A percentile compares a stretch with the other conserved stretches of the same genome.
These are phyloP conservation scores for Nineta flava DNA, from an alignment of 2,888 invertebrate genomes.

Conservation along the genomic window DNA sequence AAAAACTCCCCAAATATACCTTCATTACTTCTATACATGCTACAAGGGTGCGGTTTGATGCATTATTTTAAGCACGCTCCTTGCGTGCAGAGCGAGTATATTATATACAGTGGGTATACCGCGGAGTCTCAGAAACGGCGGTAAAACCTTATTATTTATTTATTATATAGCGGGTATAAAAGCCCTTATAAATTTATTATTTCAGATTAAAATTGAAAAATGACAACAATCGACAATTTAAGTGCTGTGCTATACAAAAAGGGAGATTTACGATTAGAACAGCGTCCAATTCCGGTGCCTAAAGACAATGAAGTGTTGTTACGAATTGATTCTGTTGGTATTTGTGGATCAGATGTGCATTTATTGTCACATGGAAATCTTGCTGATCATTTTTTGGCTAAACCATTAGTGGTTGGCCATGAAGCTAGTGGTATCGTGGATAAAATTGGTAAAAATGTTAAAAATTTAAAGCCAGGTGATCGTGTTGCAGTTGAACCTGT, in stretches of 20 bases:
- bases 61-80: too few relatives aligned
- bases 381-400: constrained; percentile 68
- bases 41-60: too few relatives aligned
- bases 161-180: too few relatives aligned
- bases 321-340: constrained; percentile 82
- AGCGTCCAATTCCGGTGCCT: constrained; percentile 66
- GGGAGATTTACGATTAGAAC: constrained; percentile 31
- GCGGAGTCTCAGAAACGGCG: too few relatives aligned
- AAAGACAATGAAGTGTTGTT: constrained; percentile 63
- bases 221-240: not conserved
- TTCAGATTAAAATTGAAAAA: not conserved
- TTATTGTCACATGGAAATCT: constrained; percentile 74
- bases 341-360: constrained; percentile 93
- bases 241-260: not conserved
- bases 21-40: too few relatives aligned
- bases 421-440: constrained; percentile 73
- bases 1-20: too few relatives aligned
- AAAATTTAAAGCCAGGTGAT: constrained; percentile 47
- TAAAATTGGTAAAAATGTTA: constrained; percentile 58
- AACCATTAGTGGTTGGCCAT: constrained; percentile 91
- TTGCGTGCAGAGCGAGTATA: too few relatives aligned
- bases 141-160: too few relatives aligned
- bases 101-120: too few relatives aligned
- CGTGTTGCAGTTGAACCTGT: constrained; percentile 92
- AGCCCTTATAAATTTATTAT: too few relatives aligned